phyloP scores from a whole-genome alignment of 2,888 invertebrate genomes.

The Acleris emargana region DNA sequence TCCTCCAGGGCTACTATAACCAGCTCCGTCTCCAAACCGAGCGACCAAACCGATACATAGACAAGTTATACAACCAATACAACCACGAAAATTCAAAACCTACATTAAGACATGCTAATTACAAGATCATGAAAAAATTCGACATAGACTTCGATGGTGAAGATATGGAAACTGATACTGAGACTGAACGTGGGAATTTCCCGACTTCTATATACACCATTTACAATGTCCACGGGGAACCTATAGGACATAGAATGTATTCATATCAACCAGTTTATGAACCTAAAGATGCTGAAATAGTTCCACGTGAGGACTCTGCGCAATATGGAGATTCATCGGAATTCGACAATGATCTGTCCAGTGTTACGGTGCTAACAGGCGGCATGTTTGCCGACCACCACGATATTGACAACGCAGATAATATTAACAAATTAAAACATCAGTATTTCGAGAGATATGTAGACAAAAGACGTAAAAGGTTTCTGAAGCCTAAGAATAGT shows the following conservation, averaged over 20 bases:
- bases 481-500: conserved; percentile 56
- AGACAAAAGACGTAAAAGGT: conserved; percentile 73
- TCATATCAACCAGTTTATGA: conserved; percentile 79
- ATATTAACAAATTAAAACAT: conserved; percentile 72
- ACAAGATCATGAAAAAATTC: conserved; percentile 75
- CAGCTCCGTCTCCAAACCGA: conserved; percentile 59
- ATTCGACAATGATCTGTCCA: conserved; percentile 63
- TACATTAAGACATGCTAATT: conserved; percentile 76
- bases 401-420: conserved; percentile 52
- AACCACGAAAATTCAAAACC: conserved; percentile 70
- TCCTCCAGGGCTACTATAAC: conserved; percentile 73
- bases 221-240: conserved; percentile 77
- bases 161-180: conserved; percentile 57
- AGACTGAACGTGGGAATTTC: conserved; percentile 54
- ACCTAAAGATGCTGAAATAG: conserved; percentile 69
- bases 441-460: conserved; percentile 75
- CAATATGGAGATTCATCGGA: conserved; percentile 61
- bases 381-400: conserved; percentile 66
- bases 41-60: conserved; percentile 58
- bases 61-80: conserved; percentile 75
- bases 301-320: conserved; percentile 43
- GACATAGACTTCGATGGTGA: conserved; percentile 62
- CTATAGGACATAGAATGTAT: conserved; percentile 75
- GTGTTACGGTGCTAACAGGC: conserved; percentile 74
- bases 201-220: conserved; percentile 77